phyloP scores from a whole-genome alignment of 2,797 vertebrate genomes.

The Scolopax bukidnonensis region DNA sequence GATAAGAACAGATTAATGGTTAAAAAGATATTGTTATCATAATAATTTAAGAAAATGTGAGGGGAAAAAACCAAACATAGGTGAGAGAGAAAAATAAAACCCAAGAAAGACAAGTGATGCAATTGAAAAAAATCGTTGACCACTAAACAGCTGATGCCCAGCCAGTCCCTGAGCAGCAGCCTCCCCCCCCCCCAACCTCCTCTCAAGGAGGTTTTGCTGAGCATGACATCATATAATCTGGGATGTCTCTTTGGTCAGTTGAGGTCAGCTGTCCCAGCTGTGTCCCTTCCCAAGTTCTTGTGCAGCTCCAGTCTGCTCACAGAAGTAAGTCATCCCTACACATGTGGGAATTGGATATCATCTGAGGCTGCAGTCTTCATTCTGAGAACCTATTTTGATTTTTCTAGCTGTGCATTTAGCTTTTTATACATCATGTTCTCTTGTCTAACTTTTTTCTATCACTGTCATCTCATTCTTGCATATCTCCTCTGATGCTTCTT shows the following conservation, averaged over 20 bases:
- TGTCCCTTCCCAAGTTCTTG: too few relatives aligned
- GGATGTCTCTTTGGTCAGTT: neutral
- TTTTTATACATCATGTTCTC: neutral
- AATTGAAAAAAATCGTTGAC: neutral
- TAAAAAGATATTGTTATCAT: neutral
- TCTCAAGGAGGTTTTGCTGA: neutral
- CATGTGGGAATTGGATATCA: neutral
- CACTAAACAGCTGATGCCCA: neutral
- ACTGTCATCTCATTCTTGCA: neutral
- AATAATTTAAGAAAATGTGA: too few relatives aligned
- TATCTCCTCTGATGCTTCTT: neutral
- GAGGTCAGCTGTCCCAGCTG: neutral
- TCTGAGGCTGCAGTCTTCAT: neutral
- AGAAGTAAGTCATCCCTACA: neutral
- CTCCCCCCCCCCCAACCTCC: neutral
- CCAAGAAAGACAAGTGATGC: neutral
- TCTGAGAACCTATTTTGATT: neutral
- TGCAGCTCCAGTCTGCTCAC: too few relatives aligned
- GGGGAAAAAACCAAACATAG: neutral
- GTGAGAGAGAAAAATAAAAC: neutral
- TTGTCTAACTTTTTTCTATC: neutral
- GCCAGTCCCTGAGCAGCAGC: neutral
- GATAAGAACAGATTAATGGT: neutral
- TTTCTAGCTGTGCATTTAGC: neutral
- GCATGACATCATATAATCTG: neutral